These are phyloP conservation scores for Caenorhabditis zanzibari DNA, from an alignment of 2,888 invertebrate species.

Conservation along the genomic window DNA sequence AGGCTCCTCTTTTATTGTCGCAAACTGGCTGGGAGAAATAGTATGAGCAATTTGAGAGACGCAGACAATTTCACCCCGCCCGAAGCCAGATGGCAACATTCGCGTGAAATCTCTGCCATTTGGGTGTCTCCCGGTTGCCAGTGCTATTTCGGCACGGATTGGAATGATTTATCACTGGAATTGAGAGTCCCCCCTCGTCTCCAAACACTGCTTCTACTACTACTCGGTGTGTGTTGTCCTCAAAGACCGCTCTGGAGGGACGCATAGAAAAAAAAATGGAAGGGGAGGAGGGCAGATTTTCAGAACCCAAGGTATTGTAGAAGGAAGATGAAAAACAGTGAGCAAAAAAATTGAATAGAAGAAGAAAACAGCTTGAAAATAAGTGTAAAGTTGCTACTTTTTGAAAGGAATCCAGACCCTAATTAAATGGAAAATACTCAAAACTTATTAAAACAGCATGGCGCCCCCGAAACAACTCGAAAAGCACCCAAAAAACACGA, in stretches of 20 bases:
- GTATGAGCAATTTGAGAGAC: conserved; percentile 8
- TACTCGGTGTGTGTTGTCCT: too few relatives aligned
- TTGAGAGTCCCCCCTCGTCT: not conserved
- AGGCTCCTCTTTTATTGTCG: conserved; percentile 49
- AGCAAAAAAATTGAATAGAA: too few relatives aligned
- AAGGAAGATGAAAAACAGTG: too few relatives aligned
- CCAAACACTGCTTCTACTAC: not conserved
- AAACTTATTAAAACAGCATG: too few relatives aligned
- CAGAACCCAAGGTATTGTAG: too few relatives aligned
- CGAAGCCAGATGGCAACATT: conserved; percentile 65
- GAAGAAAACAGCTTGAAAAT: too few relatives aligned
- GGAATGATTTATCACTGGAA: conserved; percentile 64
- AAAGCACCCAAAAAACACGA: too few relatives aligned
- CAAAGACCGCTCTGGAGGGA: not conserved
- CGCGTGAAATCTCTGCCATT: conserved; percentile 19
- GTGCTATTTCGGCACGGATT: conserved; percentile 19
- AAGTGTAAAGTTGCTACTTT: too few relatives aligned
- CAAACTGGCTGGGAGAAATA: not conserved
- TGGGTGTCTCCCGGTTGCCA: conserved; percentile 1
- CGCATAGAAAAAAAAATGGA: not conserved
- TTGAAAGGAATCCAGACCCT: too few relatives aligned
- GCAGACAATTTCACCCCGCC: conserved; percentile 22
- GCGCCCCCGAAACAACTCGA: too few relatives aligned
- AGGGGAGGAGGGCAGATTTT: too few relatives aligned
- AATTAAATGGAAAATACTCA: too few relatives aligned